Evolutionary conservation across 2,888 invertebrate species (phyloP), one percentile per base, ranked within the genome.

Genomic region (Amiota mariae): DNA sequence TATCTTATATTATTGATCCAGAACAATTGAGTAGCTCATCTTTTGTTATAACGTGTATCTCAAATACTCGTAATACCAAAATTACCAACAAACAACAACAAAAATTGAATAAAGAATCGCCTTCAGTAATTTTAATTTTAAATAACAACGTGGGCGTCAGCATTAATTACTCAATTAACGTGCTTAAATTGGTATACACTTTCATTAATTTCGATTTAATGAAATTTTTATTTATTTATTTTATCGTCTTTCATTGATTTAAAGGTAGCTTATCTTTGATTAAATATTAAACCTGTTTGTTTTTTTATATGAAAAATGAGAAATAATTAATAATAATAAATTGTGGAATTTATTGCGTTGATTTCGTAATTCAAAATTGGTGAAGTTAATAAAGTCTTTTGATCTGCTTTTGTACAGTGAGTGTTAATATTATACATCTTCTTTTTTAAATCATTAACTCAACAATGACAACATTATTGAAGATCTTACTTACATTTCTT

Each of bases 131-230:
- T 36, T 24, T 24, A 24, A 24, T 24, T 24, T 36, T 6, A 36
- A 36, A 6, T 6, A 36, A 2, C 48, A 46, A 73, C 66, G 80
- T 80, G 81, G 85, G 85, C 81, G 84, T 85, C 67, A 77, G 76
- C 78, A 81, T 85, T 85, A 86, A 85, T 86, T 85, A 82, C 85
- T 85, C 80, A 86, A 85, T 86, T 85, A 86, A 80, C 79, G 75
- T 57, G 73, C 59, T 66, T 67, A 71, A 76, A 9, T 59, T n/a
- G 36, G 36, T 36, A 36, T 0, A 36, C 6, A 36, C 36, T 36
- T 36, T 36, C 36, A 36, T 36, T 6, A 2, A 36, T 36, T 36
- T 6, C 36, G 36, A 36, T 6, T 36, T 46, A 63, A 12, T 70
- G 47, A 15, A 8, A 20, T 63, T 49, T n/a, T 63, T 73, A 63